A percentile compares a stretch with the other conserved stretches of the same genome.
phyloP scores from a whole-genome alignment of 92 coral and sea anemone species.

The Ricordea florida region DNA sequence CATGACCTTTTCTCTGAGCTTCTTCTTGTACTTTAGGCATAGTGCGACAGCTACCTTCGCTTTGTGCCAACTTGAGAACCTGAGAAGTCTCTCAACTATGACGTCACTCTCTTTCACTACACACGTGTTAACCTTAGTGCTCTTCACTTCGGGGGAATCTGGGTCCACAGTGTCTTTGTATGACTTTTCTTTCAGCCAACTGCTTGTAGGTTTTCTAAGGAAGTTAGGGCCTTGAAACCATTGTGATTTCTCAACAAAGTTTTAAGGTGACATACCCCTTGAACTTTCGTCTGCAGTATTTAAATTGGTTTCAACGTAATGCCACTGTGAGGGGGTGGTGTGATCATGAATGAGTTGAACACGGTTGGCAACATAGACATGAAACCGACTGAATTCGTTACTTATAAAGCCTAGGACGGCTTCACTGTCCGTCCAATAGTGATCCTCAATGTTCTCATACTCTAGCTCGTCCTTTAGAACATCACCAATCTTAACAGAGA shows the following conservation, averaged over 20 bases:
- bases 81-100: constrained; percentile 39
- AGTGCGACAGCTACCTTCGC: constrained; percentile 46
- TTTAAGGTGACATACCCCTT: constrained; percentile 52
- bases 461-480: constrained; percentile 52
- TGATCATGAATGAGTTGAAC: constrained; percentile 44
- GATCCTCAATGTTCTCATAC: constrained; percentile 38
- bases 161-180: constrained; percentile 28
- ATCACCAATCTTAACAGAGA: constrained; percentile 51
- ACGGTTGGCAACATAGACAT: constrained; percentile 49
- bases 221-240: constrained; percentile 60
- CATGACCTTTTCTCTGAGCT: constrained; percentile 29
- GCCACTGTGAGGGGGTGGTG: constrained; percentile 58
- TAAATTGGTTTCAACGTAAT: constrained; percentile 22
- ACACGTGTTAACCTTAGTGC: constrained; percentile 17
- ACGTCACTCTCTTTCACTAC: constrained; percentile 38
- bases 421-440: constrained; percentile 70
- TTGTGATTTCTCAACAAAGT: constrained; percentile 60
- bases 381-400: constrained; percentile 62
- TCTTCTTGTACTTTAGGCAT: constrained; percentile 55
- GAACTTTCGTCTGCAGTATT: constrained; percentile 69
- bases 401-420: constrained; percentile 58
- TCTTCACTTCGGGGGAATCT: constrained; percentile 56
- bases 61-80: constrained; percentile 58
- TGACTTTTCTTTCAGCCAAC: constrained; percentile 47
- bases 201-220: constrained; percentile 34